Base-by-base conservation (phyloP, 2,888 invertebrate species). In the Lymantria monacha region DNA sequence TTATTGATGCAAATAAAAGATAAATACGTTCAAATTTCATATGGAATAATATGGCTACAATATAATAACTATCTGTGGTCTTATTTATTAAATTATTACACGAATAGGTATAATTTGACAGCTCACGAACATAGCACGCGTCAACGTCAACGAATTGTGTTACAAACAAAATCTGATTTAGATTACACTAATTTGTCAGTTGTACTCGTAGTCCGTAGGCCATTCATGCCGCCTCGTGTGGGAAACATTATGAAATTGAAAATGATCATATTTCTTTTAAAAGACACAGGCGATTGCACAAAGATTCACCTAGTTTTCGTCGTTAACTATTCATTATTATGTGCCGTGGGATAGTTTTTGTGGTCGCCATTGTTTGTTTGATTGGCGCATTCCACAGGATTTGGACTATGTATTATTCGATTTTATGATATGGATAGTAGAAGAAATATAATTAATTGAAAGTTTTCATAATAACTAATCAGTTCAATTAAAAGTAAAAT, bases 281-380 rank as follows among this genome's bases (percentile, higher is more conserved):
- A 88, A 89, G 84, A 87, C 87, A 84, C 87, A 75, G 79, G 72
- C 83, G 77, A 81, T 91, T 91, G 90, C 90, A 90, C 89, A 90
- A 89, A 86, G 91, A 91, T 91, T 90, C 91, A 90, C 91, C 91
- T 91, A 91, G 89, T 91, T 91, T 89, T 89, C 85, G 89, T 83
- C 78, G 85, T 86, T 85, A 87, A 75, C 88, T 89, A 90, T 91
- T 90, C 90, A 90, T 90, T 85, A 84, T 81, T 87, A 81, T 85
- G 82, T 87, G 87, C 87, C 89, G 91, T 91, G 91, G 81, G 91
- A 90, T 66, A 71, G 75, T 87, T 87, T 86, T 88, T 87, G 84
- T 76, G 68, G 59, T 58, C 63, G 64, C 81, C 67, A 88, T 90
- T 90, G 90, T 90, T 86, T 62, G 70, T 83, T 81, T 87, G 86